Percentiles rank a stretch among this genome's conserved stretches.
Conservation (phyloP, 1,140 invertebrate genomes). For the Notospermus geniculatus region DNA sequence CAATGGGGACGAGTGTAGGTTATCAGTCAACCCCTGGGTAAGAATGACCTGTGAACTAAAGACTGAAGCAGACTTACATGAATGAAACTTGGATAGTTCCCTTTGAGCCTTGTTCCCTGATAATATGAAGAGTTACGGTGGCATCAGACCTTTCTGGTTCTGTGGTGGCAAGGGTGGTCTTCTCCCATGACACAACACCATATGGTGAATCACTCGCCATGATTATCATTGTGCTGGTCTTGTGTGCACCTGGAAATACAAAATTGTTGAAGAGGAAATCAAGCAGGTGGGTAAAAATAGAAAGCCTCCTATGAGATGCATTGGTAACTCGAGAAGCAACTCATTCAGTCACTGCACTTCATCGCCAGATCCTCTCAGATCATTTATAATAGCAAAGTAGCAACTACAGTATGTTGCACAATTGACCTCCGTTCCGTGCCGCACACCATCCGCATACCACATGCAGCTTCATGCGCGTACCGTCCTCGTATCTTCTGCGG, state of each 20-base stretch:
- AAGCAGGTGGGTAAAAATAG: not conserved
- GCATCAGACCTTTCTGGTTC: slow-evolving; percentile 41
- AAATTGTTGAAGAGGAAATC: not conserved
- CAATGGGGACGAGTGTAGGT: too few relatives aligned
- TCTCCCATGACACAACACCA: slow-evolving; percentile 52
- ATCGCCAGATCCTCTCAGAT: too few relatives aligned
- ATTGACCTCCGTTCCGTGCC: too few relatives aligned
- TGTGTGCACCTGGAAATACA: slow-evolving; percentile 31
- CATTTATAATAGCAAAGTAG: too few relatives aligned
- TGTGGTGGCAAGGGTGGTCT: slow-evolving; percentile 17
- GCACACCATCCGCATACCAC: too few relatives aligned
- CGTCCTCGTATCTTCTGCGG: too few relatives aligned
- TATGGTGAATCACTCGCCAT: slow-evolving; percentile 50
- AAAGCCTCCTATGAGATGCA: not conserved
- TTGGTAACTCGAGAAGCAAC: too few relatives aligned
- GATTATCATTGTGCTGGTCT: slow-evolving; percentile 37
- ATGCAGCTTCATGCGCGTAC: too few relatives aligned
- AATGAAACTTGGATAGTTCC: slow-evolving; percentile 40
- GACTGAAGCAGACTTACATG: slow-evolving; percentile 40
- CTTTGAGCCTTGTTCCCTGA: slow-evolving; percentile 43
- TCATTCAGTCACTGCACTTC: too few relatives aligned
- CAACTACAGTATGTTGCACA: too few relatives aligned
- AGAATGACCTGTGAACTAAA: too few relatives aligned
- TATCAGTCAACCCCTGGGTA: too few relatives aligned
- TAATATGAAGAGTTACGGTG: slow-evolving; percentile 30